Evolutionary conservation across 2,888 invertebrate genomes (phyloP).

Genomic region (Aleiodes alternator): DNA sequence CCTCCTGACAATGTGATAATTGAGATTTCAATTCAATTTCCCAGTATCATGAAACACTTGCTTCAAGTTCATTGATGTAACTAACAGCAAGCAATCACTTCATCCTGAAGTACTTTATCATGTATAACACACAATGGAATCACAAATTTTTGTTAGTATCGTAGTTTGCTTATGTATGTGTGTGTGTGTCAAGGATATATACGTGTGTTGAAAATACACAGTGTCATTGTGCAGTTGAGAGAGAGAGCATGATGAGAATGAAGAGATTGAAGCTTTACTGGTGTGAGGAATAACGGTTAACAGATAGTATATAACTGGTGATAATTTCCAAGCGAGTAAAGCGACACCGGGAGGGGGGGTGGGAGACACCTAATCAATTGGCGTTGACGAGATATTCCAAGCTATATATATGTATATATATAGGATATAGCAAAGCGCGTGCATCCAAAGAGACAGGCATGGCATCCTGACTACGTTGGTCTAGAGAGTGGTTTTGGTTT

Average conservation of each 20-base stretch:
- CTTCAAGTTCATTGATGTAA: slow-evolving; percentile 4
- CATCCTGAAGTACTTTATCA: slow-evolving; percentile 10
- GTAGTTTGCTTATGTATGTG: slow-evolving; percentile 17
- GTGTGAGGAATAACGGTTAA: not conserved
- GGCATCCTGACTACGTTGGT: slow-evolving; percentile 26
- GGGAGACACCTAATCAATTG: slow-evolving; percentile 13
- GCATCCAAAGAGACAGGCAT: slow-evolving; percentile 25
- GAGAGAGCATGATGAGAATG: slow-evolving; percentile 16
- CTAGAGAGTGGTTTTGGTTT: slow-evolving; percentile 7
- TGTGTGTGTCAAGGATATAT: not conserved
- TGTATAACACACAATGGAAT: not conserved
- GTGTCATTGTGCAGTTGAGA: not conserved
- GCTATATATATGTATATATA: not conserved
- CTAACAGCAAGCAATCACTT: not conserved
- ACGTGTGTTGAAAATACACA: not conserved
- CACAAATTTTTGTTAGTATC: slow-evolving; percentile 2
- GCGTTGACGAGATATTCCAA: slow-evolving; percentile 28
- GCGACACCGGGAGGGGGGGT: slow-evolving; percentile 10
- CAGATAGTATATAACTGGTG: slow-evolving; percentile 4
- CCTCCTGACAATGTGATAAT: not conserved
- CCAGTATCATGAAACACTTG: slow-evolving; percentile 11
- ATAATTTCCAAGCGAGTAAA: slow-evolving; percentile 28
- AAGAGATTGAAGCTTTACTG: not conserved
- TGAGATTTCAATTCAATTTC: slow-evolving; percentile 18
- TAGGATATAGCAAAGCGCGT: not conserved